A percentile compares a stretch with the other conserved stretches of the same genome.
These are phyloP conservation scores for Calcarius lapponicus DNA, from an alignment of 2,797 vertebrate genomes.

Conservation along the genomic window DNA sequence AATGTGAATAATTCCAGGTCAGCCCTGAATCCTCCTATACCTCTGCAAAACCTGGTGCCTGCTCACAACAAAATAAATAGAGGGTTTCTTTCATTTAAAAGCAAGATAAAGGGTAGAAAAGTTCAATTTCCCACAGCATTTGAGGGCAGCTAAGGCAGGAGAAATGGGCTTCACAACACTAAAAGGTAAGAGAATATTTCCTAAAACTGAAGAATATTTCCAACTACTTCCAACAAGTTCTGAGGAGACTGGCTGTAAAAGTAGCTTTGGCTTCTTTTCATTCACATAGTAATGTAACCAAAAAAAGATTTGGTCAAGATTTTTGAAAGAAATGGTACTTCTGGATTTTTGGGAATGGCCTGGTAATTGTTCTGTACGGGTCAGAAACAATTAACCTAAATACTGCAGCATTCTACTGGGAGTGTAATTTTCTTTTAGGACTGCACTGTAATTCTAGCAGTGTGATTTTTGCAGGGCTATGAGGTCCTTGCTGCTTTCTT, in stretches of 20 bases:
- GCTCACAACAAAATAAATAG: not conserved
- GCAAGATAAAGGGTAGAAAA: not conserved
- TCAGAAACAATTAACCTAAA: constrained; percentile 5
- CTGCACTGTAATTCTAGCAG: not conserved
- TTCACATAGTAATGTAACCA: not conserved
- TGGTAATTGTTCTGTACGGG: not conserved
- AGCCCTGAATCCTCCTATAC: not conserved
- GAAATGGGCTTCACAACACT: not conserved
- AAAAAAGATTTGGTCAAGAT: not conserved
- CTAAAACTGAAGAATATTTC: not conserved
- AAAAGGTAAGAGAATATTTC: not conserved
- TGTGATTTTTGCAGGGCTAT: not conserved
- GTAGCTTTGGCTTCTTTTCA: not conserved
- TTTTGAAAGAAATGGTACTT: not conserved
- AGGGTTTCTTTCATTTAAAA: not conserved
- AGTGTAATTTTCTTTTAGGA: not conserved
- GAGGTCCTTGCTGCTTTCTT: not conserved
- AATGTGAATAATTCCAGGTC: not conserved
- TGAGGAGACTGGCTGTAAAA: not conserved
- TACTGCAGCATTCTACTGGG: not conserved
- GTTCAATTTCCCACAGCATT: not conserved
- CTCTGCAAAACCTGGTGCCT: not conserved
- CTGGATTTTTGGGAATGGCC: not conserved
- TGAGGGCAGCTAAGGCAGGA: not conserved
- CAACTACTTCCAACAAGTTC: not conserved